Evolutionary conservation across 2,888 invertebrate genomes (phyloP), one percentile per base, ranked within the genome.

Genomic region (Caenorhabditis imperialis): DNA sequence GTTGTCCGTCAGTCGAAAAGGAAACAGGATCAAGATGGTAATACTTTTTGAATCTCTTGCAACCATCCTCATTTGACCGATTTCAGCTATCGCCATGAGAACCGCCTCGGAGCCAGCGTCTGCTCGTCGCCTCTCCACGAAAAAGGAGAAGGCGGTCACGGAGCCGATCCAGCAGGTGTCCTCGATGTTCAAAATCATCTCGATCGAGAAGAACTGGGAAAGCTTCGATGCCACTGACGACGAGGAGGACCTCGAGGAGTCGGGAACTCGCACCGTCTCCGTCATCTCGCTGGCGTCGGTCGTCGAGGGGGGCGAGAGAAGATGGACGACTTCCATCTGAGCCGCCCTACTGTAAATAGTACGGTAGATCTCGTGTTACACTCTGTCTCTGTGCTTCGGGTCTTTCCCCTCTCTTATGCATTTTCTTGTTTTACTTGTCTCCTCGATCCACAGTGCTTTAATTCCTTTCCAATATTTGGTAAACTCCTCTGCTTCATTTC

Each of bases 181-280:
- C 33, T 57, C 62, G 40, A 79, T 79, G 53, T 84, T 84, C 81
- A 81, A 84, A 65, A 84, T 84, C 69, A 78, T 84, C 16, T 81
- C 83, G 3, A 78, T 84, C 35, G 77, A 83, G 30, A 77, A 79
- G 48, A 84, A 84, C 53, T 84, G 81, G 81, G 79, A 81, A 27
- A 75, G 75, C 18, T 79, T 81, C 54, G 79, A 79, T 30, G 82
- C 81, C 25, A 70, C 79, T 8, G 83, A 84, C 44, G 77, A 80
- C 44, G 83, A 83, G 40, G 79, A 67, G 27, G 51, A 57, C 22
- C 54, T 54, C 10, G 44, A 57, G 20, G 65, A 55, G 38, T 48
- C 40, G 20, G 57, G 57, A 20, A 42, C 65, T 1, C 67, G 67
- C n/a, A 67, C 67, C 20, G 67, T 67, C 7, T 67, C 67, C 4